These are phyloP conservation scores for Coracopsis vasa DNA, from an alignment of 2,113 vertebrate genomes.

Conservation along the genomic window DNA sequence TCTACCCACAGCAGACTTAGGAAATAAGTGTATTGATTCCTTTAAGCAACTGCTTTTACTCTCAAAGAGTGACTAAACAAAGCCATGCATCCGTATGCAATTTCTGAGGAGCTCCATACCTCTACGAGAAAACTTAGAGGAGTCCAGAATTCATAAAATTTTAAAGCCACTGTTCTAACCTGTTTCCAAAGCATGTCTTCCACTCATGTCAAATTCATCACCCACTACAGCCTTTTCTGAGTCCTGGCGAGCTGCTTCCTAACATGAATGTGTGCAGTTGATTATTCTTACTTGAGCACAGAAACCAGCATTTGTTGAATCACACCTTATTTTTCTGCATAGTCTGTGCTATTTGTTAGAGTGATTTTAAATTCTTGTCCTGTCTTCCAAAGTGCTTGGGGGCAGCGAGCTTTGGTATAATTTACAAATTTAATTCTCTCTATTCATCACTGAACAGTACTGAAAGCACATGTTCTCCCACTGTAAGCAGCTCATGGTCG, in stretches of 20 bases:
- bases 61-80: not conserved
- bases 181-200: not conserved
- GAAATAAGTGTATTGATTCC: not conserved
- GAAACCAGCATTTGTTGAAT: not conserved
- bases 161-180: not conserved
- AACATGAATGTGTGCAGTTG: not conserved
- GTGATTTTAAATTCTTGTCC: slow-evolving; percentile 46
- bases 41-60: not conserved
- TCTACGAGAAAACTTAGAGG: not conserved
- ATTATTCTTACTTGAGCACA: not conserved
- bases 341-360: slow-evolving; percentile 7
- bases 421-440: slow-evolving; percentile 55
- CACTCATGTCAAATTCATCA: not conserved
- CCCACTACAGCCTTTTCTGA: not conserved
- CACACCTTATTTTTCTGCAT: not conserved
- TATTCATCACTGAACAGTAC: slow-evolving; percentile 31
- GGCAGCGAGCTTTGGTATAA: slow-evolving; percentile 12
- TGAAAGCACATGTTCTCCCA: slow-evolving; percentile 50
- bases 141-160: not conserved
- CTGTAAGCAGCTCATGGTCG: slow-evolving; percentile 16
- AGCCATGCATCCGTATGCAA: not conserved
- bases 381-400: slow-evolving; percentile 10
- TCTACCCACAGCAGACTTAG: not conserved
- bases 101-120: not conserved
- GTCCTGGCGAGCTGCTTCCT: not conserved